Percentiles rank a stretch among this genome's conserved stretches.
These are phyloP conservation scores for Zapornia atra DNA, from an alignment of 2,113 vertebrate species.

Conservation along the genomic window DNA sequence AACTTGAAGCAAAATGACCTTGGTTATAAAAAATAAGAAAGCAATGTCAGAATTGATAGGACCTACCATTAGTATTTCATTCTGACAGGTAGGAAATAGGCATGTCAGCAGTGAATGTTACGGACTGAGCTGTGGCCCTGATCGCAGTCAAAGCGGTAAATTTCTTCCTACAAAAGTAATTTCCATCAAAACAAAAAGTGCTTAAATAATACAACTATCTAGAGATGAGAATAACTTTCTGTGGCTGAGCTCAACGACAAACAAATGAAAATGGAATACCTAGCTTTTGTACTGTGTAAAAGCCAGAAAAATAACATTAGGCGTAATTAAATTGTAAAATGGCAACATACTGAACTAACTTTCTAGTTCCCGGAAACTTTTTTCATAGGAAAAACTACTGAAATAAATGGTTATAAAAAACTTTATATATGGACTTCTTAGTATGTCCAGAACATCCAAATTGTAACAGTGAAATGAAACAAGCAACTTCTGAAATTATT, in stretches of 20 bases:
- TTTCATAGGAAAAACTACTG: background rate
- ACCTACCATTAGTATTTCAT: conserved; percentile 77
- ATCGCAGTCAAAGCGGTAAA: conserved; percentile 67
- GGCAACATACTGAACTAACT: background rate
- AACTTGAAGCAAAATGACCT: conserved; percentile 76
- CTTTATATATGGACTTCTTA: background rate
- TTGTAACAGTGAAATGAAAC: background rate
- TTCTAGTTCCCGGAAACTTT: background rate
- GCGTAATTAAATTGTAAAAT: background rate
- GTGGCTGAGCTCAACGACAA: conserved; percentile 21
- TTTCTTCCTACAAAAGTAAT: conserved; percentile 71
- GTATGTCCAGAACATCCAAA: background rate
- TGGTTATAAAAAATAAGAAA: conserved; percentile 74
- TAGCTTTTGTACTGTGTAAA: background rate
- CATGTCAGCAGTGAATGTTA: conserved; percentile 71
- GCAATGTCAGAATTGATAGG: conserved; percentile 74
- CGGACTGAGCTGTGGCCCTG: conserved; percentile 66
- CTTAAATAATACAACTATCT: conserved; percentile 65
- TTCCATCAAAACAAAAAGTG: conserved; percentile 72
- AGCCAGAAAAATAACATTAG: background rate
- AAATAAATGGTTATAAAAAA: background rate
- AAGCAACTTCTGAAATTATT: background rate
- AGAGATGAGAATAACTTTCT: conserved; percentile 45
- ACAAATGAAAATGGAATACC: conserved; percentile 44
- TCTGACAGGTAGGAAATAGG: conserved; percentile 78